These are phyloP conservation scores for Urosaurus nigricauda DNA, from an alignment of 2,797 vertebrate genomes.

Conservation along the genomic window DNA sequence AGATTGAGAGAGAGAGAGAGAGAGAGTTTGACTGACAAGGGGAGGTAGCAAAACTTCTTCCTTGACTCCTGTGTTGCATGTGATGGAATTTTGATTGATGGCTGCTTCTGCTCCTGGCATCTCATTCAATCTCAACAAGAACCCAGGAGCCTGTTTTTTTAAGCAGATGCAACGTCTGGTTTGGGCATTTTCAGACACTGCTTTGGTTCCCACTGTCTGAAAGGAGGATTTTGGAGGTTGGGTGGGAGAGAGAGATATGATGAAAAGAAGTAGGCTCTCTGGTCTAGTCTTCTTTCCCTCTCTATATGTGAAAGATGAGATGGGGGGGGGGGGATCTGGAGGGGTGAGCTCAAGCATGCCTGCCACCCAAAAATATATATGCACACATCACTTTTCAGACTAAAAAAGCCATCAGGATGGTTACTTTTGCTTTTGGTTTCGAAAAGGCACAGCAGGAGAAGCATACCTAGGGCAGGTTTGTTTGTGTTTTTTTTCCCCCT, in stretches of 20 bases:
- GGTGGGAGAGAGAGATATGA: not conserved
- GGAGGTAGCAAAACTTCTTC: not conserved
- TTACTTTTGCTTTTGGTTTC: not conserved
- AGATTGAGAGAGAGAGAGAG: not conserved
- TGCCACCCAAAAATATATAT: too few species aligned
- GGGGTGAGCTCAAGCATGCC: conserved; percentile 6
- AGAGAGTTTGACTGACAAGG: not conserved
- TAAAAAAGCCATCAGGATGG: not conserved
- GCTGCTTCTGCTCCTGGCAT: not conserved
- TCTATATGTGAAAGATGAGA: not conserved
- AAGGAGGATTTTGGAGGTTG: not conserved
- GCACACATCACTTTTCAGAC: too few species aligned
- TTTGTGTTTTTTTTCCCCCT: conserved; percentile 36
- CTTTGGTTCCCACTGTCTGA: not conserved
- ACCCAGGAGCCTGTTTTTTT: not conserved
- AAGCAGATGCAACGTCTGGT: not conserved
- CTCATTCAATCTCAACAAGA: not conserved
- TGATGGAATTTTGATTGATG: not conserved
- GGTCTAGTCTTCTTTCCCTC: not conserved
- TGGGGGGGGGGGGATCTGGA: conserved; percentile 32
- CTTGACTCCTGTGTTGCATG: not conserved
- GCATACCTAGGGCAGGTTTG: too few species aligned
- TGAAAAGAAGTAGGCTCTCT: not conserved
- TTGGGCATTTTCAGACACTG: not conserved
- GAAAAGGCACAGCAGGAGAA: not conserved